Conservation (phyloP, 53 echinoderm and acorn worm genomes). For the Echinarachnius parma region DNA sequence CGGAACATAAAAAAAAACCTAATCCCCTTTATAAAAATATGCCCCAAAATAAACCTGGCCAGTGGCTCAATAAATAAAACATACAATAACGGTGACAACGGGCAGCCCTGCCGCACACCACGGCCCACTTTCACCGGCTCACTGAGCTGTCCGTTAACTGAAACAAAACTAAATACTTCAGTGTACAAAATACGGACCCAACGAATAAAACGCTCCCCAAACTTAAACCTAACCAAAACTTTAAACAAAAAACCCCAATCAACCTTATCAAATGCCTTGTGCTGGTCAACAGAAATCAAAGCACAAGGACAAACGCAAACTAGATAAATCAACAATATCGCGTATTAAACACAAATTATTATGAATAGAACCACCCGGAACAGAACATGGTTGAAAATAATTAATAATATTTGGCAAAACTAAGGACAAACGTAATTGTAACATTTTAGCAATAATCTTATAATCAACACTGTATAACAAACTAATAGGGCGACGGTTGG, state of each 20-base stretch:
- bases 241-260: constrained; percentile 39
- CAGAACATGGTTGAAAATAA: constrained; percentile 50
- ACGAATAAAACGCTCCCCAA: constrained; percentile 24
- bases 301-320: constrained; percentile 18
- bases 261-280: constrained; percentile 59
- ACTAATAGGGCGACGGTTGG: constrained; percentile 59
- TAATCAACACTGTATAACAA: constrained; percentile 57
- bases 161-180: constrained; percentile 29
- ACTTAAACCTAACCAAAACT: constrained; percentile 30
- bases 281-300: constrained; percentile 46
- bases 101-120: constrained; percentile 51
- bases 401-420: constrained; percentile 25
- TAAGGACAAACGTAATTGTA: constrained; percentile 31
- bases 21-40: constrained; percentile 4
- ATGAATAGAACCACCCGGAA: constrained; percentile 58
- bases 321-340: constrained; percentile 38
- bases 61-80: constrained; percentile 51
- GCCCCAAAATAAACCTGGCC: constrained; percentile 17
- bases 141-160: constrained; percentile 37
- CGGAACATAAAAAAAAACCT: constrained; percentile 25
- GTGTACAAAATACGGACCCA: constrained; percentile 48
- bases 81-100: constrained; percentile 46
- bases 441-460: constrained; percentile 53
- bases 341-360: constrained; percentile 52
- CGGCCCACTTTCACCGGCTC: constrained; percentile 6